These are phyloP conservation scores for Clitarchus hookeri DNA, from an alignment of 2,888 invertebrate genomes.

Conservation along the genomic window DNA sequence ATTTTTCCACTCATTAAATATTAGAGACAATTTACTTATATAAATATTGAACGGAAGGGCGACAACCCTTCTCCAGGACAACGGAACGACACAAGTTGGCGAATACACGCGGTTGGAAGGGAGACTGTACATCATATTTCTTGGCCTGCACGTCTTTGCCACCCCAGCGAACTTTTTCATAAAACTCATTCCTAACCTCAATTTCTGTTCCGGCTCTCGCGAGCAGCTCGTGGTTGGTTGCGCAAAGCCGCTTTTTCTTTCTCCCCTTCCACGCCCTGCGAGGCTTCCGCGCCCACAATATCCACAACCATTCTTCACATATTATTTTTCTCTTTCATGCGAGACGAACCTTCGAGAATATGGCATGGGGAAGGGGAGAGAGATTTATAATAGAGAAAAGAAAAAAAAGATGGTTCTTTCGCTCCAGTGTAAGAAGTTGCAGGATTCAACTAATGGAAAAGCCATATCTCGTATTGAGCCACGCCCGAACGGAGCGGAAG, in stretches of 20 bases:
- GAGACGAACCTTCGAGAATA: slow-evolving; percentile 21
- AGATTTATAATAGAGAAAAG: not conserved
- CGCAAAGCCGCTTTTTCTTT: slow-evolving; percentile 19
- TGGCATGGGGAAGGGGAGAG: not conserved
- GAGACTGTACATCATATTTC: not conserved
- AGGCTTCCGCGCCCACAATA: slow-evolving; percentile 19
- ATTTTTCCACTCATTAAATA: too few relatives aligned
- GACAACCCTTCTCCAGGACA: not conserved
- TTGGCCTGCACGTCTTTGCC: not conserved
- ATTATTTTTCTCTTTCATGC: slow-evolving; percentile 26
- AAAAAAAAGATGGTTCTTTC: not conserved
- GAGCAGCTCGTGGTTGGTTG: slow-evolving; percentile 20
- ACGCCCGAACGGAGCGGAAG: not conserved
- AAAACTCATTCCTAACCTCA: slow-evolving; percentile 27
- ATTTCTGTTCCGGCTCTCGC: slow-evolving; percentile 20
- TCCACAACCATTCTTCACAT: slow-evolving; percentile 25
- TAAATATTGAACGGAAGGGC: too few relatives aligned
- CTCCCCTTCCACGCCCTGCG: not conserved
- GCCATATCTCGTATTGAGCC: slow-evolving; percentile 7
- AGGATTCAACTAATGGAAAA: slow-evolving; percentile 14
- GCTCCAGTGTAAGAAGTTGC: not conserved
- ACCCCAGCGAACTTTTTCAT: slow-evolving; percentile 24
- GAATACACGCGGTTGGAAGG: not conserved
- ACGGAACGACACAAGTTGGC: not conserved
- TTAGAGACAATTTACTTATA: too few relatives aligned